phyloP scores from a whole-genome alignment of 1,140 invertebrate genomes.

The Chlorops oryzae region DNA sequence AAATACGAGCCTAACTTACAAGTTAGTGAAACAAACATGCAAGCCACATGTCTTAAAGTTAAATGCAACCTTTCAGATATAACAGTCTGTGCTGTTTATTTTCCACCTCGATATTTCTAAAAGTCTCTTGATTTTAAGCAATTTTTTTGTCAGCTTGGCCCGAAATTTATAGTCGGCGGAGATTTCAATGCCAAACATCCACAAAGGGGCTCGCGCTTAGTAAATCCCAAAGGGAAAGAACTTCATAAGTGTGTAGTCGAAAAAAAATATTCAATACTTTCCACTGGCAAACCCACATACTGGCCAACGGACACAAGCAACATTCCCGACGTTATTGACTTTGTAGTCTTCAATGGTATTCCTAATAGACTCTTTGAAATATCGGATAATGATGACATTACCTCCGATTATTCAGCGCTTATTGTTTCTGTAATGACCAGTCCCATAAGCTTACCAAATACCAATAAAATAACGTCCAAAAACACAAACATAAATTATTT shows the following conservation, averaged over 20 bases:
- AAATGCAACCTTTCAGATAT: no score
- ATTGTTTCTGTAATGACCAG: conserved; percentile 13
- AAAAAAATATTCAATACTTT: conserved; percentile 24
- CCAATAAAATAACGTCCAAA: conserved; percentile 8
- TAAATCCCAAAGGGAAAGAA: conserved; percentile 30
- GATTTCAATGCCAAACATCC: conserved; percentile 47
- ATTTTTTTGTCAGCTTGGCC: no score
- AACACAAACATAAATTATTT: conserved; percentile 15
- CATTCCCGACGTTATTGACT: conserved; percentile 44
- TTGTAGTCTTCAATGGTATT: conserved; percentile 34
- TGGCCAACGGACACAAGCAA: conserved; percentile 42
- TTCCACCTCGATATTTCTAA: no score
- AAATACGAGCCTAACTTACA: no score
- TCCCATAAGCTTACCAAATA: conserved; percentile 8
- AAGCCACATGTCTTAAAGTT: no score
- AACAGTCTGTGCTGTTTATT: no score
- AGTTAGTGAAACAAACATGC: no score
- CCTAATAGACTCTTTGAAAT: conserved; percentile 11
- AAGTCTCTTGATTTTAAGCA: no score
- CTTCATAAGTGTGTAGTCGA: conserved; percentile 24
- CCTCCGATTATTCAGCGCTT: conserved; percentile 18
- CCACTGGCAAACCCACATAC: conserved; percentile 43
- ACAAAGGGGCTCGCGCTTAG: conserved; percentile 43
- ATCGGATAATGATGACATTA: conserved; percentile 12
- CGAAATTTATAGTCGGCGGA: no score